Percentiles rank a stretch among this genome's conserved stretches.
Conservation (phyloP, 1,140 invertebrate species). For the Drosophila tani region DNA sequence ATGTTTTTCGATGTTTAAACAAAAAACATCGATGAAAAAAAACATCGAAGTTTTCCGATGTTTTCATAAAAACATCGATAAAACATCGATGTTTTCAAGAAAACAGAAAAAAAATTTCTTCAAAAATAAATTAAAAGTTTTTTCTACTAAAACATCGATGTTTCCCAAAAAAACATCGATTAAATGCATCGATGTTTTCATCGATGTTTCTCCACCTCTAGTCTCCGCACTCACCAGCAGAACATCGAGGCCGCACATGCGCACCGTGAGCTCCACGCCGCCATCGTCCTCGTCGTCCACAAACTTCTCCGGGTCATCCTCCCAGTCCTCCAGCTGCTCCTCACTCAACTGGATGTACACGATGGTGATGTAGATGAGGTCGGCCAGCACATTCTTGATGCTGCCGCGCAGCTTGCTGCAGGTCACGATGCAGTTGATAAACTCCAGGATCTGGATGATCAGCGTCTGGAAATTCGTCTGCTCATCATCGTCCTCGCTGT, state of each 20-base stretch:
- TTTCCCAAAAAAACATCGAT: no score
- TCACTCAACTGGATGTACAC: constrained; percentile 90
- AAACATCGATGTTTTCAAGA: no score
- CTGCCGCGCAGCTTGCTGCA: constrained; percentile 87
- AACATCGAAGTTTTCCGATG: no score
- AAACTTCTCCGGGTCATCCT: constrained; percentile 90
- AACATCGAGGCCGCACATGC: constrained; percentile 91
- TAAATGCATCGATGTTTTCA: no score
- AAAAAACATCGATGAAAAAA: no score
- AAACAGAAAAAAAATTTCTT: no score
- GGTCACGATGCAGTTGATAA: constrained; percentile 88
- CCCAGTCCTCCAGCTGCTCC: constrained; percentile 91
- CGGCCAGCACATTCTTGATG: constrained; percentile 89
- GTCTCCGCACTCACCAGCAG: constrained; percentile 83
- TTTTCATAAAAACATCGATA: no score
- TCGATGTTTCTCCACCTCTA: no score
- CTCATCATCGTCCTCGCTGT: constrained; percentile 86
- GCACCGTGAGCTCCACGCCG: constrained; percentile 89
- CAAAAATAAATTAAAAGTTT: no score
- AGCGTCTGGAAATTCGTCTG: constrained; percentile 90
- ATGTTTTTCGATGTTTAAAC: no score
- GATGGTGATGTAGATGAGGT: constrained; percentile 91
- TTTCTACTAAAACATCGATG: no score
- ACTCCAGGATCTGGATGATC: constrained; percentile 92
- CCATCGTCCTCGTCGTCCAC: constrained; percentile 92